Percentiles rank a stretch among this genome's conserved stretches.
Conservation (phyloP, 2,113 vertebrate species). For the Ovibos moschatus region DNA sequence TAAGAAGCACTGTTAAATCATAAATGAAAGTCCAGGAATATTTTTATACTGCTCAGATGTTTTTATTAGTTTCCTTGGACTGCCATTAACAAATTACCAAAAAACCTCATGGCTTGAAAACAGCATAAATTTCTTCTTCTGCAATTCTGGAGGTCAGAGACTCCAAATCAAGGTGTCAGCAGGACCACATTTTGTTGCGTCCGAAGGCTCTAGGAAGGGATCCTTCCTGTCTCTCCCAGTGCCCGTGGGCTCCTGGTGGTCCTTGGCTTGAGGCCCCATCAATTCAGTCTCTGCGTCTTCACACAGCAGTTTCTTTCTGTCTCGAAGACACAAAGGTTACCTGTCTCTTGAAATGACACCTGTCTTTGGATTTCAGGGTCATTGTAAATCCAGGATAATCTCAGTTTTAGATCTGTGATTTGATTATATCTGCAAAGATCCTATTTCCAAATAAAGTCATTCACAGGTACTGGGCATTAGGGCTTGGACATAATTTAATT, state of each 20-base stretch:
- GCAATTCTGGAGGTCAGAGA: neutral
- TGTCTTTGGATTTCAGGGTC: neutral
- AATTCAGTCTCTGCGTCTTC: neutral
- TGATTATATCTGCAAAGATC: neutral
- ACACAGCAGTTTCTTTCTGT: neutral
- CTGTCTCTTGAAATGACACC: neutral
- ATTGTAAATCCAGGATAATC: neutral
- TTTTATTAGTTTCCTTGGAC: neutral
- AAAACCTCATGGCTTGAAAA: neutral
- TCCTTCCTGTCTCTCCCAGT: accelerated
- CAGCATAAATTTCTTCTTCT: neutral
- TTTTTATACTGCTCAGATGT: neutral
- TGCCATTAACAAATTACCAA: neutral
- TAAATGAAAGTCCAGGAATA: accelerated
- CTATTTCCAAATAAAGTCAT: neutral
- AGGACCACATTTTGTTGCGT: neutral
- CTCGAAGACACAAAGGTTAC: neutral
- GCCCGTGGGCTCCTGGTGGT: accelerated
- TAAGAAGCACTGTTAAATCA: neutral
- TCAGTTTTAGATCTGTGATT: neutral
- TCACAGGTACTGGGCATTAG: accelerated
- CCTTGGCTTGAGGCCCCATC: accelerated
- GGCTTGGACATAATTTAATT: neutral
- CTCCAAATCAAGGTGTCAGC: neutral
- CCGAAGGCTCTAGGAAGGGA: accelerated